A percentile compares a stretch with the other conserved stretches of the same genome.
Conservation (phyloP, 92 coral and sea anemone species). For the Bergia sp. region DNA sequence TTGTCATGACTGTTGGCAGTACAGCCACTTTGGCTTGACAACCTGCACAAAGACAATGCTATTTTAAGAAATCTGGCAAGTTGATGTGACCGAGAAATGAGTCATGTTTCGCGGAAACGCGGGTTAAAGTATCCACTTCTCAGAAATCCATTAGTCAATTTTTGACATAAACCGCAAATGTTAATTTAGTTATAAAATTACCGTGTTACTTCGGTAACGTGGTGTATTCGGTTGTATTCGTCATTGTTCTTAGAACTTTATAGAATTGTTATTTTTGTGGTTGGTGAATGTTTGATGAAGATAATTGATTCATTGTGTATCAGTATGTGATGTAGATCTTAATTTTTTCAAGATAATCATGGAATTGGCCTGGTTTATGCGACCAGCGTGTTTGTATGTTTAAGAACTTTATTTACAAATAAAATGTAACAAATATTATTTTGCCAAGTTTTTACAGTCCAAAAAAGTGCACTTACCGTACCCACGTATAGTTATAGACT, state of each 20-base stretch:
- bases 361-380: background rate
- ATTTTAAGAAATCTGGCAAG: conserved; percentile 5
- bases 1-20: background rate
- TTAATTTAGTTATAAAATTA: no score
- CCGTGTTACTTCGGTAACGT: background rate
- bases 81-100: background rate
- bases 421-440: no score
- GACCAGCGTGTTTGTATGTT: no score
- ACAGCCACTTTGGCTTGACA: conserved; percentile 24
- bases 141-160: background rate
- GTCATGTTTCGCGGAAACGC: conserved; percentile 2
- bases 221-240: background rate
- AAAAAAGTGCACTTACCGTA: no score
- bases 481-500: no score
- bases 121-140: background rate
- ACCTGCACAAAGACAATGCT: conserved; percentile 13
- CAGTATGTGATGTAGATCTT: background rate
- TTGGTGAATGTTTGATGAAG: background rate
- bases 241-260: background rate
- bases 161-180: background rate
- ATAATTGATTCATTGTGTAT: background rate
- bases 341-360: no score
- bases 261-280: background rate
- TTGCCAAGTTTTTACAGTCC: no score
- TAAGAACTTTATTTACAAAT: no score